Base-by-base conservation (phyloP, 2,888 invertebrate genomes). In the Ochropleura leucogaster region DNA sequence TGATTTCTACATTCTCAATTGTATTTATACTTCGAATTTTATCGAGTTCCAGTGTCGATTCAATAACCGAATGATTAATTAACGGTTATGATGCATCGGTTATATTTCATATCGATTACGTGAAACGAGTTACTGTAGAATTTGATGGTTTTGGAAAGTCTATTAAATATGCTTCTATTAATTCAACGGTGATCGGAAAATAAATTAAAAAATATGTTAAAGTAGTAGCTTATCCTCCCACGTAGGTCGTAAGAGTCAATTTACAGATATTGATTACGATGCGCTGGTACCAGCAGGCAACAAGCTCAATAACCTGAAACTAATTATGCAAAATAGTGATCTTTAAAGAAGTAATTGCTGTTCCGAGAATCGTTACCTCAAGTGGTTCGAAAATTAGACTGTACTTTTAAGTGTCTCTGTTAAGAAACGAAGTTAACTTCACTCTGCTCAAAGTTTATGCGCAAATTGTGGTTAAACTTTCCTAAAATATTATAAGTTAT, bases 1-100 rank as follows among this genome's bases (percentile, higher is more conserved):
- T 81, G 87, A 90, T 92, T 93, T 92, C 91, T 90, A 90, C 88
- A 85, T 86, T 84, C 81, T 70, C 64, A 62, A 87, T 89, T 88
- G 86, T 90, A 89, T 92, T 90, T 90, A 89, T 91, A 84, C 79
- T 77, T 81, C 30, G 20, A 85, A 83, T 77, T 74, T 85, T 83
- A 83, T 87, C 71, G 68, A 74, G 79, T 83, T 83, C 74, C 68
- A 85, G 81, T 80, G 70, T 80, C 75, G 72, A 85, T 80, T 80
- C 68, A 80, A 81, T 81, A 77, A 77, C 74, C 72, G 62, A 70
- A 79, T 82, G 83, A 80, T 83, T 81, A 71, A 82, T 82, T 80
- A 87, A 79, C 62, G 70, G 70, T 77, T 80, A 79, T 64, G 75
- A 78, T 82, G 78, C 80, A 73, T 82, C 86, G 83, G 77, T 83